Evolutionary conservation across 2,888 invertebrate genomes (phyloP), one percentile per base, ranked within the genome.

Genomic region (Homarus gammarus): DNA sequence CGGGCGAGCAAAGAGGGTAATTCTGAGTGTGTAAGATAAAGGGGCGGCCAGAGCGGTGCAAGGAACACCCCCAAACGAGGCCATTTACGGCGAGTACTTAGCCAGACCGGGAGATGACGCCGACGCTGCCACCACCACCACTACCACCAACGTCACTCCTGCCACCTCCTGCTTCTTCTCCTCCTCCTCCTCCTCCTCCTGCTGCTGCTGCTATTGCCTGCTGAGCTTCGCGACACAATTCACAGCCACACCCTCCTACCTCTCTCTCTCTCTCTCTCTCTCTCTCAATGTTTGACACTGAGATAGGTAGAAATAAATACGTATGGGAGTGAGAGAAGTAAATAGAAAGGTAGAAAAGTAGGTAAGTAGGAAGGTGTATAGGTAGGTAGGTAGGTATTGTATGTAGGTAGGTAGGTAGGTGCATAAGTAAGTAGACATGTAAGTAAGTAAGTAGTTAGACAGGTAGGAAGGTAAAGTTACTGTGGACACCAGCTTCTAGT

Each of bases 1-100:
- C 36, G 81, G 82, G 72, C 56, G 73, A 72, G 73, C 72, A 87
- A 51, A 87, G 87, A 87, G 87, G 73, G 87, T 81, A 87, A 87
- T 87, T 87, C 87, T 75, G 64, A 82, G 61, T 72, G 81, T 87
- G 87, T 68, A 78, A 82, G 87, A 82, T 81, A 78, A 82, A 82
- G 87, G 49, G 40, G 36, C 79, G 81, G 87, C 31, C 31, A 61
- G 75, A 70, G 31, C 72, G 31, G 61, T 72, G 87, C 81, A 64
- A 73, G 87, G 87, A 73, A 87, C 61, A 75, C 68, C 75, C 68
- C n/a, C 38, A 22, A 72, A 79, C 68, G 72, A 81, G 51, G 33
- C 44, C 87, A 79, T 72, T 87, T 56, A 2, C n/a, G 36, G 61
- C 31, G 73, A 87, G 87, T 87, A 87, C 73, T 87, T 87, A 87